These are phyloP conservation scores for Podilymbus podiceps DNA, from an alignment of 2,113 vertebrate genomes.

Conservation along the genomic window DNA sequence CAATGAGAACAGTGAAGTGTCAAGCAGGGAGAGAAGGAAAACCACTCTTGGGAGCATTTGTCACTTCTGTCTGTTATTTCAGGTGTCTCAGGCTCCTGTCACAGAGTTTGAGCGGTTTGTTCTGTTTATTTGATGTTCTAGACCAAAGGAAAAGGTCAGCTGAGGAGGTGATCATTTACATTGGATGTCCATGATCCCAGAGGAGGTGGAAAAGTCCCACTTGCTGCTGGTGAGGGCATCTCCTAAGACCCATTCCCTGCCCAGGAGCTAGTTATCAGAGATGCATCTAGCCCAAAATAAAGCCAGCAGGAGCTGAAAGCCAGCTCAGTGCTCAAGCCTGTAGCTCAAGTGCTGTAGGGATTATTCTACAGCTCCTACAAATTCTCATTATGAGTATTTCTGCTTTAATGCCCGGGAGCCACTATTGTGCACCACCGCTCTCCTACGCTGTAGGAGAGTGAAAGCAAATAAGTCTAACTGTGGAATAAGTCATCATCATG, in stretches of 20 bases:
- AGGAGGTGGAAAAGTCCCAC: neutral
- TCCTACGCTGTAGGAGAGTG: neutral
- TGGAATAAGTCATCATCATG: conserved; percentile 19
- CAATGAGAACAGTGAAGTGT: neutral
- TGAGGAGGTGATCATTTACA: neutral
- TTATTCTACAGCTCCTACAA: neutral
- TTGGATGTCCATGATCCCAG: neutral
- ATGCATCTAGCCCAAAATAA: neutral
- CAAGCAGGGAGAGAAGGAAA: neutral
- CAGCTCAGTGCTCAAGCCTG: neutral
- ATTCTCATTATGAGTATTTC: neutral
- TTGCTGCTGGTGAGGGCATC: neutral
- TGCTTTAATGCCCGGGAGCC: neutral
- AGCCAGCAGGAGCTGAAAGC: neutral
- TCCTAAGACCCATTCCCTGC: neutral
- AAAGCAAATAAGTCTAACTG: neutral
- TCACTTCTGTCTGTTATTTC: conserved; percentile 7
- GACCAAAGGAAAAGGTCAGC: neutral
- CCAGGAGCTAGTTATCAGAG: neutral
- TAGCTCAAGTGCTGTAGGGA: neutral
- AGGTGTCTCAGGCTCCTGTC: neutral
- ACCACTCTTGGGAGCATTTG: conserved; percentile 3
- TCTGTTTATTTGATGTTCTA: neutral
- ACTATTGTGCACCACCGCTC: neutral
- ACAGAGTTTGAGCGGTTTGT: neutral